Conservation (phyloP, 2,113 vertebrate genomes). For the Brachyhypopomus occidentalis region DNA sequence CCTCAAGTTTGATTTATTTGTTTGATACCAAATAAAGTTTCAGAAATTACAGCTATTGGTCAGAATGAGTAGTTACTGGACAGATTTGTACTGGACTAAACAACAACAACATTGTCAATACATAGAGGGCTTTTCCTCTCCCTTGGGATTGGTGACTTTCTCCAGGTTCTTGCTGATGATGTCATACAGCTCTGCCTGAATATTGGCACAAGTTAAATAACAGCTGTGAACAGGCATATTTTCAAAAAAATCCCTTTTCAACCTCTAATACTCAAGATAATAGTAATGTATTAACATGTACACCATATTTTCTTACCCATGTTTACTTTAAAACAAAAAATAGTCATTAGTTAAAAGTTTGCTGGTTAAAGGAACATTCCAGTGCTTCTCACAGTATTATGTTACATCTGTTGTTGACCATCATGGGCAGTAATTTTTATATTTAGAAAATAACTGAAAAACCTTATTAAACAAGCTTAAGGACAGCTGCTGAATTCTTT, state of each 20-base stretch:
- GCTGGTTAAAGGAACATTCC: too few species aligned
- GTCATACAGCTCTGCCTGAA: slow-evolving; percentile 84
- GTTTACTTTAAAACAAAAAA: too few species aligned
- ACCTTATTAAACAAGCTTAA: too few species aligned
- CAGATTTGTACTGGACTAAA: background rate
- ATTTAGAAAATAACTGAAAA: too few species aligned
- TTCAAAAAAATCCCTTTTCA: too few species aligned
- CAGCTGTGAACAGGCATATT: background rate
- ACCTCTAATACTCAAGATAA: too few species aligned
- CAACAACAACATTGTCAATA: slow-evolving; percentile 67
- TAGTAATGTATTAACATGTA: too few species aligned
- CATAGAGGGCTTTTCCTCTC: slow-evolving; percentile 90
- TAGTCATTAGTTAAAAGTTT: too few species aligned
- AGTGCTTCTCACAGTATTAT: too few species aligned
- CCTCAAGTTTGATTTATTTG: slow-evolving; percentile 1
- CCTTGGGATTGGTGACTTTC: slow-evolving; percentile 89
- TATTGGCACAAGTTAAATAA: background rate
- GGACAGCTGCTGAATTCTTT: too few species aligned
- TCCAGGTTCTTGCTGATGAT: slow-evolving; percentile 85
- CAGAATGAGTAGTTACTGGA: background rate
- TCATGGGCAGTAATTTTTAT: too few species aligned
- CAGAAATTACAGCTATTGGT: background rate
- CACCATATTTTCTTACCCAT: background rate
- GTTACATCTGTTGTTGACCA: too few species aligned
- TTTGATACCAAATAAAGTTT: background rate